Base-by-base conservation (phyloP, 2,888 invertebrate species). In the Xestia c-nigrum region DNA sequence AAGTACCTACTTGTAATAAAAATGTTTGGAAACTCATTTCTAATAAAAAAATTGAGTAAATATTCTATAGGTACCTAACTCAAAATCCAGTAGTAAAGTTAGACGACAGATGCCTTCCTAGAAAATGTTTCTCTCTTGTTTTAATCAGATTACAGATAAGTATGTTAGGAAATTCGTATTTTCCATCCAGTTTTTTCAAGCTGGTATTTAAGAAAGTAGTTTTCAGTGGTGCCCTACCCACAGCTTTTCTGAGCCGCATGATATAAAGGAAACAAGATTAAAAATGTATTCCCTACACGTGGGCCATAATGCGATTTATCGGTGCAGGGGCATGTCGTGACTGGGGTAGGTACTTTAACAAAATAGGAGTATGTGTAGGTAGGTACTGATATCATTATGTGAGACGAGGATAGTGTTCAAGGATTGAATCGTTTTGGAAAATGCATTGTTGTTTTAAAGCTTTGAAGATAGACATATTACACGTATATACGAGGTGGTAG, bases 231-330 rank as follows among this genome's bases (percentile, higher is more conserved):
- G 84, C 88, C 87, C 87, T 89, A 88, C 84, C 72, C 59, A 72
- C 67, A 91, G 92, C 91, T 93, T 94, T 93, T 91, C 94, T 93
- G 92, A 94, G 93, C 92, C 89, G 93, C 94, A 93, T 95, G 94
- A 94, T 95, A 94, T 94, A 95, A 94, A 95, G 95, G 94, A 95
- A 96, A 96, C 95, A 95, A 94, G 96, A 96, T 96, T 96, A 96
- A 96, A 96, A 96, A 96, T 96, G 94, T 95, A 96, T 96, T 95
- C 96, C 88, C 91, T 91, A 94, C 96, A 96, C 96, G 96, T 96
- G 96, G 94, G 93, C 94, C 91, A 93, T 96, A 96, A 96, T 95
- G 95, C 96, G 95, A 96, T 96, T 96, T 96, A 95, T 96, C 94
- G 94, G 94, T 92, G 94, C 93, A 92, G 93, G 93, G 91, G 93